phyloP scores from a whole-genome alignment of 1,140 invertebrate species.

The Eumaeus atala region DNA sequence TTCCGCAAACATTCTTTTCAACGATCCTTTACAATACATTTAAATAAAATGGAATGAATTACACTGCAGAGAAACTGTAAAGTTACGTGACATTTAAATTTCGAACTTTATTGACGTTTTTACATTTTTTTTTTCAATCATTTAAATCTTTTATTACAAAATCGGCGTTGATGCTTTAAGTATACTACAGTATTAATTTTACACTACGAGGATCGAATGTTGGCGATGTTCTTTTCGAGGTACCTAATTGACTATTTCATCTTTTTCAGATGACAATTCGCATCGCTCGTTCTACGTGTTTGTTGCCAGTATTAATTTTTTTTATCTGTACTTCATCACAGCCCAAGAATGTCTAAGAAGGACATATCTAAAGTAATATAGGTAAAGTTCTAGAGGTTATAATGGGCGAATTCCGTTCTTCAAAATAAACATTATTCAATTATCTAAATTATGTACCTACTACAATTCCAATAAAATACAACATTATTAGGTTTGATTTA shows the following conservation, averaged over 20 bases:
- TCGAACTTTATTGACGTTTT: neutral
- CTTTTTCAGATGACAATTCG: conserved; percentile 31
- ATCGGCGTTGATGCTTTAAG: neutral
- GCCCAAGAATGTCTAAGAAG: conserved; percentile 54
- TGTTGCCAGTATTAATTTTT: conserved; percentile 33
- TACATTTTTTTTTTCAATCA: neutral
- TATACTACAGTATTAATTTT: too few relatives aligned
- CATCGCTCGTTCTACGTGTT: conserved; percentile 21
- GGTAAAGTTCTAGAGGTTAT: neutral
- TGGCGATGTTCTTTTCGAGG: conserved; percentile 23
- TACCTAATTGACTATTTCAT: conserved; percentile 37
- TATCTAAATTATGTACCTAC: neutral
- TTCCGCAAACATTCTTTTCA: conserved; percentile 30
- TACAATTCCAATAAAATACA: neutral
- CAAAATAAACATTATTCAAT: conserved; percentile 2
- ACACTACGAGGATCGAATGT: conserved; percentile 24
- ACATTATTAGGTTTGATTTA: too few relatives aligned
- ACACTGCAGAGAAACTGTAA: neutral
- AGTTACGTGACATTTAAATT: neutral
- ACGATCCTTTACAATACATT: conserved; percentile 35
- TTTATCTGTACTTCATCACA: conserved; percentile 50
- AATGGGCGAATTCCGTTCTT: neutral
- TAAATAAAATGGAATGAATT: conserved; percentile 32
- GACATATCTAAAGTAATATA: conserved; percentile 36
- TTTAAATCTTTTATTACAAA: conserved; percentile 10